Evolutionary conservation across 2,797 vertebrate genomes (phyloP), one percentile per base, ranked within the genome.

Genomic region (Pempheris klunzingeri): DNA sequence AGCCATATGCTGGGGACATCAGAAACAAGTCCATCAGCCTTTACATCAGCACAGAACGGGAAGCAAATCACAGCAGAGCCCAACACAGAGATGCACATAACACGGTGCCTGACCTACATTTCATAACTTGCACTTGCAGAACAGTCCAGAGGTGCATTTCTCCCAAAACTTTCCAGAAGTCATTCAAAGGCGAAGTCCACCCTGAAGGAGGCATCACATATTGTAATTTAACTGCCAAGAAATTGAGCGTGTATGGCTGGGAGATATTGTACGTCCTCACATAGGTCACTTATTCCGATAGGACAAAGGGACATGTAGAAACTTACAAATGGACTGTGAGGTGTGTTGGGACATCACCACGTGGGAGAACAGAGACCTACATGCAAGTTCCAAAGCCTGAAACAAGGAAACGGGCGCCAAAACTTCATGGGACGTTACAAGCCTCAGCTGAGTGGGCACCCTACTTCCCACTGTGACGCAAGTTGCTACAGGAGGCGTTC

Each of bases 1-100:
- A 84, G 62, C 80, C 86, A 78, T 74, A 89, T 79, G 78, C 82
- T 41, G 67, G 49, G 81, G 65, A 81, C 87, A 88, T 79, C 81
- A 80, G 70, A 86, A 80, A 81, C 67, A 34, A 78, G 82, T 83
- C 81, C 77, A 75, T 84, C 86, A 62, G 85, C 76, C 54, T 87
- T 80, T 74, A 71, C 30, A 60, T 80, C 78, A 38, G 58, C 77
- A 54, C 61, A 32, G 41, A 53, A 14, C 18, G 12, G 50, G 60
- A 72, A 34, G 26, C 34, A 11, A 76, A 61, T 38, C 20, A 4
- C 65, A 39, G 74, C 22, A 55, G 36, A 74, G 26, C 8, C 54
- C 41, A 17, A 59, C 39, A 9, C 64, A 13, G 46, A 5, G 3
- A 50, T 10, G 7, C 55, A 11, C 30, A 3, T 0, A 55, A 22